A percentile compares a stretch with the other conserved stretches of the same genome.
phyloP scores from a whole-genome alignment of 2,888 invertebrate genomes.

The Villa cingulata region DNA sequence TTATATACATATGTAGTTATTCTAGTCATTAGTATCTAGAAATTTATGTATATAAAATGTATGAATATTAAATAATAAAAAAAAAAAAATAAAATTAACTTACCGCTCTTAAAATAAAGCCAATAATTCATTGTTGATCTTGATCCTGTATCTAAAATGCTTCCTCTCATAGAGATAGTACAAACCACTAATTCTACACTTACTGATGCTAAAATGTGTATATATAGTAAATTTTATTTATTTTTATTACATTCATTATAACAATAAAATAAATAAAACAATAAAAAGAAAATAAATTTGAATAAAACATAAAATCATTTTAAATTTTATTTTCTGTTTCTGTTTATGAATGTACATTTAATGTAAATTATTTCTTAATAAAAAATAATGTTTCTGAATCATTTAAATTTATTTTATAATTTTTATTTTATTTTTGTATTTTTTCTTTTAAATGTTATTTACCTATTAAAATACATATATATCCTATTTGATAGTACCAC shows the following conservation, averaged over 20 bases:
- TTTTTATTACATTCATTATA: too few relatives aligned
- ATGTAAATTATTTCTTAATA: too few relatives aligned
- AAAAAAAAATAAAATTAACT: constrained; percentile 34
- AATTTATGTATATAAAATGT: too few relatives aligned
- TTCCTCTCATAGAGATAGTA: constrained; percentile 61
- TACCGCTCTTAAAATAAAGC: constrained; percentile 63
- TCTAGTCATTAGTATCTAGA: too few relatives aligned
- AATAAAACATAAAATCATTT: background rate
- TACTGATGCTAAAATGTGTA: constrained; percentile 37
- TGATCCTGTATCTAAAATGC: constrained; percentile 61
- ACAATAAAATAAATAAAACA: background rate
- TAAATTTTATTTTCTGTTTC: background rate
- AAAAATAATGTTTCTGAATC: too few relatives aligned
- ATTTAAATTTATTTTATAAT: too few relatives aligned
- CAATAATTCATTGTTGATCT: constrained; percentile 64
- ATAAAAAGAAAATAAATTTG: background rate
- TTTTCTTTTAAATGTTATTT: constrained; percentile 23
- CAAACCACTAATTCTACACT: constrained; percentile 58
- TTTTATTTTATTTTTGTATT: too few relatives aligned
- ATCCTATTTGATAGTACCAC: constrained; percentile 36
- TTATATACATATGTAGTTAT: too few relatives aligned
- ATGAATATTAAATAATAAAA: too few relatives aligned
- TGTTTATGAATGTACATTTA: too few relatives aligned
- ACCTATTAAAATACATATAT: constrained; percentile 34
- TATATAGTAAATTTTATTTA: too few relatives aligned